A percentile compares a stretch with the other conserved stretches of the same genome.
These are phyloP conservation scores for Menidia menidia DNA, from an alignment of 2,797 vertebrate genomes.

Conservation along the genomic window DNA sequence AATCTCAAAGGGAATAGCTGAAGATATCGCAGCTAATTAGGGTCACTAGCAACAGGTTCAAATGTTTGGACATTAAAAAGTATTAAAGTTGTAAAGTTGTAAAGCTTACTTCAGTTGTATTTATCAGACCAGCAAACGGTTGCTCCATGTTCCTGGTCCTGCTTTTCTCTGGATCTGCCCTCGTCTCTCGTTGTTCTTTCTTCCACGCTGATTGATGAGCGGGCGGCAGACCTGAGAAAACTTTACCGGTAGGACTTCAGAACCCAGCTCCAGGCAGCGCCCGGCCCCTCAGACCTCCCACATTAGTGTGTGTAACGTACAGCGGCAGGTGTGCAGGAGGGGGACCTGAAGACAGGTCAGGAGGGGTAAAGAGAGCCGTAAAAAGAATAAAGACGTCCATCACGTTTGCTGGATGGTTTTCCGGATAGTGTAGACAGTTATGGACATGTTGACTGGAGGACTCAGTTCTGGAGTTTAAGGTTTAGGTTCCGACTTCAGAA, in stretches of 20 bases:
- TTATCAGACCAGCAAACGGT: no score
- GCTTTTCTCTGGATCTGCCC: neutral
- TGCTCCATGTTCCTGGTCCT: no score
- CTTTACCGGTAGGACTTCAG: slow-evolving; percentile 2
- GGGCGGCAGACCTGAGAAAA: neutral
- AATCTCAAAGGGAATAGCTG: no score
- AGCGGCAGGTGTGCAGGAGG: slow-evolving; percentile 58
- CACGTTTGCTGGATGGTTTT: slow-evolving; percentile 12
- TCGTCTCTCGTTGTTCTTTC: neutral
- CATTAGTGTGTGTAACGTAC: slow-evolving; percentile 33
- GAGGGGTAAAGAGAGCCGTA: neutral
- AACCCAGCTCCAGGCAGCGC: neutral
- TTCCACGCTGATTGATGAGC: neutral
- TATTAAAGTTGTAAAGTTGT: no score
- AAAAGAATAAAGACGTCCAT: slow-evolving; percentile 32
- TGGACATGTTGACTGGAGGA: no score
- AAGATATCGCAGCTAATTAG: no score
- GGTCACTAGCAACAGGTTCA: no score
- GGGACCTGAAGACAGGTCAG: slow-evolving; percentile 5
- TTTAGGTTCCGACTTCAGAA: no score
- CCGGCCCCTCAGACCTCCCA: slow-evolving; percentile 21
- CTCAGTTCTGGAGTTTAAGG: no score
- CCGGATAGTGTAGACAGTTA: no score
- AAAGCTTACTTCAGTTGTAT: no score
- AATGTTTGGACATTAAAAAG: no score